Base-by-base conservation (phyloP, 2,113 vertebrate species). In the Manacus vitellinus region DNA sequence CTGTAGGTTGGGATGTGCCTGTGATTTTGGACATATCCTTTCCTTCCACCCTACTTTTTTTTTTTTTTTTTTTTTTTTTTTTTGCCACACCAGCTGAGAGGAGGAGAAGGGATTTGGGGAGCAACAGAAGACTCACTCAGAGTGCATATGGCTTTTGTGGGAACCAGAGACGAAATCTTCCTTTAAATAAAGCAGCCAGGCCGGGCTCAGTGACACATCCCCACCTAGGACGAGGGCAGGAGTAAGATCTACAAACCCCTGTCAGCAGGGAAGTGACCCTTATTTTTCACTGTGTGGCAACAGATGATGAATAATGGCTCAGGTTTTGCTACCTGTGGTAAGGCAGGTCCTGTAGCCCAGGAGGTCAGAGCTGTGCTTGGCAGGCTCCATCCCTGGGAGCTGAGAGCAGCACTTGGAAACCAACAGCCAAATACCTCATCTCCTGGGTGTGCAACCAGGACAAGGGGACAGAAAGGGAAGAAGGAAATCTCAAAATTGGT, bases 261-360 rank as follows among this genome's bases (percentile, higher is more conserved):
- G 88, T 49, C 76, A 75, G 43, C 72, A 84, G 56, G 56, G 76
- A 78, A 30, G 8, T 72, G 82, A 91, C 83, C 85, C 73, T 76
- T 56, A 35, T 94, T 82, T 92, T 92, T 96, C 87, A 85, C 66
- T 22, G 7, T 24, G 2, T 20, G 79, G 49, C 74, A 72, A 10
- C 44, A 85, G 87, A 75, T 24, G 84, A 95, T 88, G 93, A 94
- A 23, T 66, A 88, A 89, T 68, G 39, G 49, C 92, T 88, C 89
- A 33, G 70, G 49, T 68, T 88, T 20, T 73, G 49, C 84, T 76
- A 31, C 84, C 86, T 85, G 91, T 66, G 66, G 37, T 65, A 59
- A 75, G 70, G 74, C 80, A 86, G 49, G 74, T 92, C 83, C 47
- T 87, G 27, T 74, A 25, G 72, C 52, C 41, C 4, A 2, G 11